Percentiles rank a stretch among this genome's conserved stretches.
phyloP scores from a whole-genome alignment of 2,888 invertebrate species.

The Metopia argyrocephala region DNA sequence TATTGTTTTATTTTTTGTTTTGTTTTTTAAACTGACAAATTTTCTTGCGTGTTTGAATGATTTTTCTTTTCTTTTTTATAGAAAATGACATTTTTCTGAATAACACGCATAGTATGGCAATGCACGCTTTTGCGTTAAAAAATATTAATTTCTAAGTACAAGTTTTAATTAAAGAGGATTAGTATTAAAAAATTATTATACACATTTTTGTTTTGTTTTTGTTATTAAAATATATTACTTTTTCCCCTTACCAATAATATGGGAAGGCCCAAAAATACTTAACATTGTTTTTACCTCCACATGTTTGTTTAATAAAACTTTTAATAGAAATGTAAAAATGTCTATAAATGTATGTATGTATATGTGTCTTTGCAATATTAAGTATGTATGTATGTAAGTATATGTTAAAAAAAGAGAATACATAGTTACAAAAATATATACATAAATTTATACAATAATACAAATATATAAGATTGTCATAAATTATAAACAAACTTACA shows the following conservation, averaged over 20 bases:
- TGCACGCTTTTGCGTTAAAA: background rate
- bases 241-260: background rate
- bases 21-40: background rate
- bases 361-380: too few relatives aligned
- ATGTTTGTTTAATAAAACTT: background rate
- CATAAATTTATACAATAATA: constrained; percentile 15
- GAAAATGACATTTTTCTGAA: background rate
- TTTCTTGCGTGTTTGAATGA: background rate
- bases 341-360: too few relatives aligned
- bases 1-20: background rate
- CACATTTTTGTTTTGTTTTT: background rate
- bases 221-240: background rate
- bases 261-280: background rate
- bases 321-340: too few relatives aligned
- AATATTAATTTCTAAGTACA: too few relatives aligned
- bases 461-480: constrained; percentile 50
- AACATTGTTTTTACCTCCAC: background rate
- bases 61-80: too few relatives aligned
- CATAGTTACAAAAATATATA: background rate
- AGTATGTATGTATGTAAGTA: background rate
- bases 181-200: constrained; percentile 18
- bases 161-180: background rate
- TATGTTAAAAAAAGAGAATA: background rate
- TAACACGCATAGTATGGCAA: background rate
- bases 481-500: constrained; percentile 35